Conservation (phyloP, 2,113 vertebrate species). For the Corydoras maculifer region DNA sequence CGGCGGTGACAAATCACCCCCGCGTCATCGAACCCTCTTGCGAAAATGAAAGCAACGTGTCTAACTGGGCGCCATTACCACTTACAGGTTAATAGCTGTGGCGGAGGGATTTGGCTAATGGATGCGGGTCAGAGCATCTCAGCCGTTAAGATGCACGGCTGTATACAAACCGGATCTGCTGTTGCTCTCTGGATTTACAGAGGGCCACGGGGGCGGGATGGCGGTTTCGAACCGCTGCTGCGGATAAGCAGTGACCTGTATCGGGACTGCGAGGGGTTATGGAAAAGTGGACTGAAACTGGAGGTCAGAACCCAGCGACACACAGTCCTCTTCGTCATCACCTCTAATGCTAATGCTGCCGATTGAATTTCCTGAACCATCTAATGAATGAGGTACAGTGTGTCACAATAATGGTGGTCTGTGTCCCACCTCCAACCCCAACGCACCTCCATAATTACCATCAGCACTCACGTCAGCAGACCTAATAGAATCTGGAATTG, state of each 20-base stretch:
- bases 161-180: not conserved
- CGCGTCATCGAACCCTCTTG: slow-evolving; percentile 5
- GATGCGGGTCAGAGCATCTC: not conserved
- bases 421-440: slow-evolving; percentile 11
- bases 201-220: not conserved
- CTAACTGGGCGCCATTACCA: not conserved
- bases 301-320: not conserved
- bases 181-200: slow-evolving; percentile 14
- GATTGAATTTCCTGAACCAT: not conserved
- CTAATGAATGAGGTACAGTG: slow-evolving; percentile 20
- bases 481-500: not conserved
- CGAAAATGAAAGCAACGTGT: slow-evolving; percentile 23
- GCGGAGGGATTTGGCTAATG: slow-evolving; percentile 19
- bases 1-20: slow-evolving; percentile 13
- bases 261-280: not conserved
- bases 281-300: not conserved
- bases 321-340: slow-evolving; percentile 16
- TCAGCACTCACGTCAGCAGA: not conserved
- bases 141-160: not conserved
- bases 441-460: slow-evolving; percentile 20
- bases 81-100: slow-evolving; percentile 17
- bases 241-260: slow-evolving; percentile 32
- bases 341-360: slow-evolving; percentile 6
- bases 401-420: slow-evolving; percentile 14
- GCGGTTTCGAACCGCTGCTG: slow-evolving; percentile 22